These are phyloP conservation scores for Helicolenus hilgendorfi DNA, from an alignment of 2,797 vertebrate genomes.

Conservation along the genomic window DNA sequence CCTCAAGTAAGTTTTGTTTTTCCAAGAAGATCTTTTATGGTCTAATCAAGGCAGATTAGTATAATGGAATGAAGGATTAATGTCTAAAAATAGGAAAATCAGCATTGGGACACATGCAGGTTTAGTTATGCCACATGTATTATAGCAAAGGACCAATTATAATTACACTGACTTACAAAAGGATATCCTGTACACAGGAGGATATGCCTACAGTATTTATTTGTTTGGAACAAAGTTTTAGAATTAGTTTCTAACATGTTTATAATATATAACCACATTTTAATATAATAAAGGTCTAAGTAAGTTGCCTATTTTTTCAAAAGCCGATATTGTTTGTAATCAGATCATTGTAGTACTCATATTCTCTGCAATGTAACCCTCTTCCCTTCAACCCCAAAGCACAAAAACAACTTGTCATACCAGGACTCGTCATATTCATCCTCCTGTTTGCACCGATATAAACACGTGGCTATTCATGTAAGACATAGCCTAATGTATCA, in stretches of 20 bases:
- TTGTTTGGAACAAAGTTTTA: neutral
- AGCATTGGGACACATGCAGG: neutral
- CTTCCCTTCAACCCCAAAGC: neutral
- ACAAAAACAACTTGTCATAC: neutral
- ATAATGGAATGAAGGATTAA: constrained; percentile 2
- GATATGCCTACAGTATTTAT: neutral
- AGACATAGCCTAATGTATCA: constrained; percentile 16
- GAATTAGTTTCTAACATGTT: neutral
- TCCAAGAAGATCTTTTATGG: neutral
- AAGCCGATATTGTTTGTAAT: neutral
- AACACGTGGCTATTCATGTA: constrained; percentile 9
- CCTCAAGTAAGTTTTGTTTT: neutral
- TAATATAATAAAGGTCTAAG: neutral
- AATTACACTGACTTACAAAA: neutral
- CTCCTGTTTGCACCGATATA: neutral
- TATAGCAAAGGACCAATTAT: neutral
- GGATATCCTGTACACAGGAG: neutral
- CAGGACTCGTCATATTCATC: neutral
- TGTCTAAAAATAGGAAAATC: constrained; percentile 8
- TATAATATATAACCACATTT: neutral
- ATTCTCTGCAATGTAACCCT: neutral
- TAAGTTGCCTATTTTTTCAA: neutral
- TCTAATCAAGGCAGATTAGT: constrained; percentile 7
- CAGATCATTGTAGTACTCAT: neutral
- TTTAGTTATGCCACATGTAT: neutral